Evolutionary conservation across 2,113 vertebrate genomes (phyloP), one percentile per base, ranked within the genome.

Genomic region (Megaceryle maxima): DNA sequence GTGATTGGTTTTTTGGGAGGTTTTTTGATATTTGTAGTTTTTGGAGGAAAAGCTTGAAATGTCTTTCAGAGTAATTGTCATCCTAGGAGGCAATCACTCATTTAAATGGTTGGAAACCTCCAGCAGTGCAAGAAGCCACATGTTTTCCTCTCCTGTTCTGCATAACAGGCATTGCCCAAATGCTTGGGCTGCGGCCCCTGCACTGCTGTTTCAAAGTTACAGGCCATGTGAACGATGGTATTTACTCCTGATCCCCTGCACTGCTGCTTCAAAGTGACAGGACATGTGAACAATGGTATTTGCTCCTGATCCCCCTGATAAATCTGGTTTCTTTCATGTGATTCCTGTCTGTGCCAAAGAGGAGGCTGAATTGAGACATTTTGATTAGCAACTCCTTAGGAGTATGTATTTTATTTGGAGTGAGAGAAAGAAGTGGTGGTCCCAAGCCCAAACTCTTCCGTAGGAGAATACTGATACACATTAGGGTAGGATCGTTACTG

Each of bases 401-500:
- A 74, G 1, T 13, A 37, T 11, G 16, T 18, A 3, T 91, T 91
- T 87, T 64, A 50, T 66, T n/a, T 73, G 81, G 22, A 56, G 9
- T 26, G 53, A 48, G 46, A 53, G 31, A 29, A 39, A 55, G 19
- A 10, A 46, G 12, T 4, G 11, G 6, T 64, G 11, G 11, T 73
- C 10, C 29, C 37, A 44, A 88, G 33, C 39, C 37, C 28, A 28
- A 62, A 3, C 33, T 51, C 44, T n/a, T 55, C 81, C 41, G 26
- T 5, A 64, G 31, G 6, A 53, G 33, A 46, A 13, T 26, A 10
- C 17, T 11, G 19, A 8, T 87, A 11, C 7, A 51, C 13, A 0
- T 55, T 56, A 57, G 31, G 51, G 16, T 8, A 5, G 53, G 16
- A 11, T 9, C 0, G 0, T 43, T 75, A 41, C 2, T 25, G 35